A percentile compares a stretch with the other conserved stretches of the same genome.
Conservation (phyloP, 2,113 vertebrate species). For the Harpagus bidentatus region DNA sequence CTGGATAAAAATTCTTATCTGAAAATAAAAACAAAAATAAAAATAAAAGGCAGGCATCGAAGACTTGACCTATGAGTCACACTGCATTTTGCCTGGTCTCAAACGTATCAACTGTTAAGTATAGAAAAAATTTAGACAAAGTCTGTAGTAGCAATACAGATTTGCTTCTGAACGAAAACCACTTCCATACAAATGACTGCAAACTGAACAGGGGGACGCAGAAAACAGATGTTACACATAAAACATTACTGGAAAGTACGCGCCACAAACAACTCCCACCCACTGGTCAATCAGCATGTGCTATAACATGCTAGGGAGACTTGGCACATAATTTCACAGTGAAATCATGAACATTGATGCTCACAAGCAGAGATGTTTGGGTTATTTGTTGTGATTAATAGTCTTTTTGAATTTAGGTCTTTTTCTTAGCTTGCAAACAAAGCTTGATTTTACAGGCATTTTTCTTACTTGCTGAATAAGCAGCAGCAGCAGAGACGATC, state of each 20-base stretch:
- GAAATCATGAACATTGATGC: constrained; percentile 26
- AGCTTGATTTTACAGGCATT: not conserved
- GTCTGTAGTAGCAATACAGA: not conserved
- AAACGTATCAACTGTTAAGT: not conserved
- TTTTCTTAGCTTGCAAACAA: not conserved
- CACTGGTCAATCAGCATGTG: constrained; percentile 34
- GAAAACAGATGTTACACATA: constrained; percentile 48
- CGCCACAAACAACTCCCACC: constrained; percentile 29
- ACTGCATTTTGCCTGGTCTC: not conserved
- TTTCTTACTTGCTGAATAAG: not conserved
- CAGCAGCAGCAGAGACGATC: not conserved
- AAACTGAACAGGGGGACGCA: constrained; percentile 25
- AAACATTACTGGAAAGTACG: constrained; percentile 38
- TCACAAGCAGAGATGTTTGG: constrained; percentile 11
- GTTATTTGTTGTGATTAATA: constrained; percentile 35
- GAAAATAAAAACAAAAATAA: not conserved
- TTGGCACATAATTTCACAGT: constrained; percentile 30
- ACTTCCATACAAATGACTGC: not conserved
- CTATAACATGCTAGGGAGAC: constrained; percentile 1
- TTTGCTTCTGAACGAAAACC: not conserved
- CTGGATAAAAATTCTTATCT: not conserved
- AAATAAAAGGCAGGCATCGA: not conserved
- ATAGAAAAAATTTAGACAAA: not conserved
- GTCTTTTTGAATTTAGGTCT: not conserved
- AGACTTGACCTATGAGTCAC: not conserved